Evolutionary conservation across 2,888 invertebrate genomes (phyloP).

Genomic region (Epiblema foenella): DNA sequence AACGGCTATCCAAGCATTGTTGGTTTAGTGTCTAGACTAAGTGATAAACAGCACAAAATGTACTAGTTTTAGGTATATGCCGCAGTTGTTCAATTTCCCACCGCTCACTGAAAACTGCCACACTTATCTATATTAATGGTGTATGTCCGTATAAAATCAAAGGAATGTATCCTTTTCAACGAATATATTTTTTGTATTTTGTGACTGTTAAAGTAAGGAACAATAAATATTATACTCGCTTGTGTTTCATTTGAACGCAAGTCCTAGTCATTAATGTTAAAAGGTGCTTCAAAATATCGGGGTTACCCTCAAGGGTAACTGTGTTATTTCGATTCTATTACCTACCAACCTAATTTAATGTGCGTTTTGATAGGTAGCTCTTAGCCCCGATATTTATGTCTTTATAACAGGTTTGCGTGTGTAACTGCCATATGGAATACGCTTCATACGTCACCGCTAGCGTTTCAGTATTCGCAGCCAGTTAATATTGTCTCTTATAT

Average conservation of each 20-base stretch:
- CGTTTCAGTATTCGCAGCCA: slow-evolving; percentile 36
- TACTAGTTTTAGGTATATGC: slow-evolving; percentile 54
- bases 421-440: slow-evolving; percentile 62
- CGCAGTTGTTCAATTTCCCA: slow-evolving; percentile 68
- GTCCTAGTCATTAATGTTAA: slow-evolving; percentile 9
- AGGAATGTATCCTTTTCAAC: neutral
- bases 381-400: slow-evolving; percentile 67
- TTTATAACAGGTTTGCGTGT: slow-evolving; percentile 78
- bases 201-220: slow-evolving; percentile 12
- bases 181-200: slow-evolving; percentile 3
- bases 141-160: slow-evolving; percentile 6
- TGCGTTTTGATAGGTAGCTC: slow-evolving; percentile 56
- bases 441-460: slow-evolving; percentile 63
- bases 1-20: slow-evolving; percentile 22
- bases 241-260: slow-evolving; percentile 48
- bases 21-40: slow-evolving; percentile 61
- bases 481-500: slow-evolving; percentile 25
- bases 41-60: slow-evolving; percentile 53
- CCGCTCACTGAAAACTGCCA: slow-evolving; percentile 36
- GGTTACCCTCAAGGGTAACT: slow-evolving; percentile 16
- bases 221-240: slow-evolving; percentile 48
- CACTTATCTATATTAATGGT: slow-evolving; percentile 36
- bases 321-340: slow-evolving; percentile 39
- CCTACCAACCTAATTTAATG: slow-evolving; percentile 66
- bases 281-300: slow-evolving; percentile 16